Evolutionary conservation across 2,888 invertebrate genomes (phyloP).

Genomic region (Aphrophora alni): DNA sequence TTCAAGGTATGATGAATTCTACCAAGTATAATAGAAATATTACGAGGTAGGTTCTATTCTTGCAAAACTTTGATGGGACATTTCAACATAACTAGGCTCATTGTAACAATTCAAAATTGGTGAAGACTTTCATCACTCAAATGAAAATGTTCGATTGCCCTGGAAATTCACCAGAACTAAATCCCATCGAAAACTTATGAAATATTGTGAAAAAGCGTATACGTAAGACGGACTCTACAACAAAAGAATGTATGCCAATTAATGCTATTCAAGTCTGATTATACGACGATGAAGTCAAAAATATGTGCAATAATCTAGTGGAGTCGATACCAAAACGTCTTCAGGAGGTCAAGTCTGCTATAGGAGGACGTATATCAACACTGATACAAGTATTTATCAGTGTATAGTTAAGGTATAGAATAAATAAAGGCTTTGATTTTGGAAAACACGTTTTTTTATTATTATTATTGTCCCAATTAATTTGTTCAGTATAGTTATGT

Average conservation of each 20-base stretch:
- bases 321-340: not conserved
- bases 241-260: not conserved
- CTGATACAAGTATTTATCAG: not conserved
- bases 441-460: too few species aligned
- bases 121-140: not conserved
- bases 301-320: too few species aligned
- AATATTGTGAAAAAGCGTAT: not conserved
- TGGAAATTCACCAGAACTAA: slow-evolving; percentile 9
- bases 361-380: too few species aligned
- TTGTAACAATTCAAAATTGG: slow-evolving; percentile 7
- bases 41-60: not conserved
- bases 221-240: slow-evolving; percentile 14
- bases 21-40: slow-evolving; percentile 6
- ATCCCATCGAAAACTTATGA: not conserved
- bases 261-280: not conserved
- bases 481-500: too few species aligned
- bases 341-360: not conserved
- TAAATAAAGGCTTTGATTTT: too few species aligned
- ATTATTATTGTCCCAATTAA: too few species aligned
- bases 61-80: not conserved
- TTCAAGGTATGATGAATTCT: slow-evolving; percentile 3
- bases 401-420: not conserved
- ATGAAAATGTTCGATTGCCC: not conserved
- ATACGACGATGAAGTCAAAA: not conserved
- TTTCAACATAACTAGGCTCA: too few species aligned